Conservation (phyloP, 2,113 vertebrate species). For the Egretta garzetta region DNA sequence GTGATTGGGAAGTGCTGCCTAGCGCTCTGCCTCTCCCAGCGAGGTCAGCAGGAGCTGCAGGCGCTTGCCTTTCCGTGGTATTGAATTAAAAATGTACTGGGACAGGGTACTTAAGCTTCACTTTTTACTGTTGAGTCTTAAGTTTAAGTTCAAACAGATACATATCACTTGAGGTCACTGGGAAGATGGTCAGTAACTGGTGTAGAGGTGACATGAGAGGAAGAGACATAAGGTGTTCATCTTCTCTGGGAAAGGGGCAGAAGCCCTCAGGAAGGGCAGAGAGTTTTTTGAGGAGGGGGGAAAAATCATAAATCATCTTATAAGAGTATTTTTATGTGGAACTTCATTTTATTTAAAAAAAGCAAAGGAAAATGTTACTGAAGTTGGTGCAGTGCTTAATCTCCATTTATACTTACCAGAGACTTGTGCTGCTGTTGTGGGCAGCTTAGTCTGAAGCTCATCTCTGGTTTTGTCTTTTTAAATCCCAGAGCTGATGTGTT, state of each 20-base stretch:
- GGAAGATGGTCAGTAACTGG: not conserved
- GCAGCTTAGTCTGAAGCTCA: not conserved
- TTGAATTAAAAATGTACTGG: not conserved
- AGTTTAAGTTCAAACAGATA: not conserved
- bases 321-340: not conserved
- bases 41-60: not conserved
- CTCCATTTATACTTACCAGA: not conserved
- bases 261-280: not conserved
- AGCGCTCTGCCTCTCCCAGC: not conserved
- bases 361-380: not conserved
- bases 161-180: not conserved
- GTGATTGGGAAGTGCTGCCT: not conserved
- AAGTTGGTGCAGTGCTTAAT: not conserved
- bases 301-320: not conserved
- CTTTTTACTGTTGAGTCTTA: not conserved
- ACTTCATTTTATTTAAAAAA: not conserved
- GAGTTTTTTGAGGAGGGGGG: not conserved
- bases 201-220: not conserved
- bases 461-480: not conserved
- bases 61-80: not conserved
- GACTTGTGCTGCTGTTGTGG: not conserved
- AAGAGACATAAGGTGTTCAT: not conserved
- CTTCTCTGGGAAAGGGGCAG: not conserved
- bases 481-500: not conserved
- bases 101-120: not conserved